phyloP scores from a whole-genome alignment of 2,113 vertebrate genomes.

The Syngnathus scovelli region DNA sequence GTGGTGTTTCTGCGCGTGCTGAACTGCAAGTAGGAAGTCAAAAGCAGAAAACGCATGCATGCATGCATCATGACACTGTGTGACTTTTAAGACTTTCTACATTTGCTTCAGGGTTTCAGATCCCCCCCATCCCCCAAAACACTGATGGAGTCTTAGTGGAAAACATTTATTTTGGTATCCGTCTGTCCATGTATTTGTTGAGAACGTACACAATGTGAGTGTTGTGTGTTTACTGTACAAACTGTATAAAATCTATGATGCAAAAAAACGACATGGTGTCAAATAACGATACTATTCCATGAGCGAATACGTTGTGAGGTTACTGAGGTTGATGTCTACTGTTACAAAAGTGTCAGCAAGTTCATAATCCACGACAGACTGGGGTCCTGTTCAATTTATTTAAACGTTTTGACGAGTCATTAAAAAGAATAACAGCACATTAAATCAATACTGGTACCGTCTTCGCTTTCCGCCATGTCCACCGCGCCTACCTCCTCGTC shows the following conservation, averaged over 20 bases:
- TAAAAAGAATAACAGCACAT: neutral
- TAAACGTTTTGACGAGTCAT: constrained; percentile 1
- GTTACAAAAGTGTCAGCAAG: neutral
- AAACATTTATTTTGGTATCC: constrained; percentile 10
- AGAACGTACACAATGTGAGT: constrained; percentile 60
- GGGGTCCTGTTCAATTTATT: neutral
- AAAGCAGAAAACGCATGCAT: neutral
- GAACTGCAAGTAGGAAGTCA: neutral
- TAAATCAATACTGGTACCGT: constrained; percentile 51
- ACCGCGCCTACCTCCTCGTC: constrained; percentile 27
- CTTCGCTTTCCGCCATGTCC: constrained; percentile 58
- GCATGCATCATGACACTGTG: neutral
- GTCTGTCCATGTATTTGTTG: constrained; percentile 49
- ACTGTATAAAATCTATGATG: constrained; percentile 61
- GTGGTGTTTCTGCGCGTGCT: neutral
- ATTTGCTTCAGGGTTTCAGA: constrained; percentile 21
- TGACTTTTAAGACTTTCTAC: neutral
- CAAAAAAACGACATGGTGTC: constrained; percentile 11
- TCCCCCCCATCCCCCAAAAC: constrained; percentile 3
- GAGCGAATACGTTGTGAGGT: neutral
- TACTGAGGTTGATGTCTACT: neutral
- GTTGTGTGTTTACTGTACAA: constrained; percentile 55
- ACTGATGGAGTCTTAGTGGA: constrained; percentile 38
- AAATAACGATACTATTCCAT: neutral
- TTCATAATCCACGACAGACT: neutral